Evolutionary conservation across 1,140 invertebrate species (phyloP).

Genomic region (Drosophila lowei): DNA sequence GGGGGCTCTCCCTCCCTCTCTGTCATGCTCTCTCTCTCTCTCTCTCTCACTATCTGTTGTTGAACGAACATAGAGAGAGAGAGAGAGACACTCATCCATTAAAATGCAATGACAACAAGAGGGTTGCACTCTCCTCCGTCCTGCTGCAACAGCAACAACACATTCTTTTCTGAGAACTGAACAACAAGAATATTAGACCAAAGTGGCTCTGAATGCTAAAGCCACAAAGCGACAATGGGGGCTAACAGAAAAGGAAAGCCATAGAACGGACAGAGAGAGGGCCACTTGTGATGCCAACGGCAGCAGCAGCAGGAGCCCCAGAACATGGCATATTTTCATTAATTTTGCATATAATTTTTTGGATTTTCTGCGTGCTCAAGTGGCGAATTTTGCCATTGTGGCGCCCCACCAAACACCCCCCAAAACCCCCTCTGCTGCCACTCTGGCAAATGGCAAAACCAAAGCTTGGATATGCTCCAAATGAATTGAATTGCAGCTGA

Average conservation of each 20-base stretch:
- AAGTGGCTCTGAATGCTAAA: constrained; percentile 77
- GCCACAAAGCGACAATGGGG: constrained; percentile 58
- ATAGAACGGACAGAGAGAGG: not conserved
- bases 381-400: constrained; percentile 58
- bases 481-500: no score
- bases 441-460: not conserved
- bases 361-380: constrained; percentile 70
- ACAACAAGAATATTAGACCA: constrained; percentile 73
- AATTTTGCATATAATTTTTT: constrained; percentile 71
- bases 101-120: constrained; percentile 76
- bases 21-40: constrained; percentile 11
- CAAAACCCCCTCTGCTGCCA: not conserved
- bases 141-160: not conserved
- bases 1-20: constrained; percentile 22
- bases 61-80: constrained; percentile 25
- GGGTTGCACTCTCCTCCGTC: not conserved
- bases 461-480: no score
- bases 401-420: constrained; percentile 3
- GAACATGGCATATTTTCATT: constrained; percentile 71
- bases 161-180: no score
- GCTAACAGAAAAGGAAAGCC: constrained; percentile 6
- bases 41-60: constrained; percentile 33
- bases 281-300: constrained; percentile 72
- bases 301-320: constrained; percentile 48
- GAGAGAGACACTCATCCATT: constrained; percentile 23